Conservation (phyloP, 2,113 vertebrate genomes). For the Trichomycterus rosablanca region DNA sequence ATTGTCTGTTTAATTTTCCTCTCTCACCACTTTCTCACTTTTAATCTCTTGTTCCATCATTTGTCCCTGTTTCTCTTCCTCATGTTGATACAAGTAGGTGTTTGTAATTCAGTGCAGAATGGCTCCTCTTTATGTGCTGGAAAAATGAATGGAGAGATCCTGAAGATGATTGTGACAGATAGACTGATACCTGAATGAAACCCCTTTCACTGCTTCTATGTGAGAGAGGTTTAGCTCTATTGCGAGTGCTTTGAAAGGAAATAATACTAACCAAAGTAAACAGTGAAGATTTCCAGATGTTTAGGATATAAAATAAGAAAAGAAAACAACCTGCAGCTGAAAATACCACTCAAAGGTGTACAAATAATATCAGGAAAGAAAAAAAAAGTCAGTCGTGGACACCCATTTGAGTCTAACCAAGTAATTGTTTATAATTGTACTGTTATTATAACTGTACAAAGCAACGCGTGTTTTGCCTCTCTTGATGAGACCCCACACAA, state of each 20-base stretch:
- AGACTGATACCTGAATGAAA: slow-evolving; percentile 26
- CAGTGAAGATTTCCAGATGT: not conserved
- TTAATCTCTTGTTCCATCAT: slow-evolving; percentile 25
- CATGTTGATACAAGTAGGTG: slow-evolving; percentile 17
- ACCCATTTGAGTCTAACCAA: no score
- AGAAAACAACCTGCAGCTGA: no score
- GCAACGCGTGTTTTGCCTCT: no score
- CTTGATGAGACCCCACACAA: no score
- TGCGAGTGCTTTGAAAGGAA: slow-evolving; percentile 10
- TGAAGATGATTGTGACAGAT: slow-evolving; percentile 16
- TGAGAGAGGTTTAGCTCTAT: slow-evolving; percentile 14
- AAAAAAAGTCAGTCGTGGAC: no score
- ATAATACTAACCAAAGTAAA: slow-evolving; percentile 8
- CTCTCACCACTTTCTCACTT: slow-evolving; percentile 12
- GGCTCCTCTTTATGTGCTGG: slow-evolving; percentile 22
- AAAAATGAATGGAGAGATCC: slow-evolving; percentile 22
- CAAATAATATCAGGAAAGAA: no score
- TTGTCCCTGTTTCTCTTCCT: slow-evolving; percentile 12
- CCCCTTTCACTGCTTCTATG: slow-evolving; percentile 14
- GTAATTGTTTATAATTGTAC: no score
- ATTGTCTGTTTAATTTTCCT: slow-evolving; percentile 27
- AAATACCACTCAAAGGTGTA: no score
- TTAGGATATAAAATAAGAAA: no score
- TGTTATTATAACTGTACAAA: no score
- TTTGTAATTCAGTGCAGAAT: slow-evolving; percentile 38